These are phyloP conservation scores for Daktulosphaira vitifoliae DNA, from an alignment of 1,140 invertebrate species.

Conservation along the genomic window DNA sequence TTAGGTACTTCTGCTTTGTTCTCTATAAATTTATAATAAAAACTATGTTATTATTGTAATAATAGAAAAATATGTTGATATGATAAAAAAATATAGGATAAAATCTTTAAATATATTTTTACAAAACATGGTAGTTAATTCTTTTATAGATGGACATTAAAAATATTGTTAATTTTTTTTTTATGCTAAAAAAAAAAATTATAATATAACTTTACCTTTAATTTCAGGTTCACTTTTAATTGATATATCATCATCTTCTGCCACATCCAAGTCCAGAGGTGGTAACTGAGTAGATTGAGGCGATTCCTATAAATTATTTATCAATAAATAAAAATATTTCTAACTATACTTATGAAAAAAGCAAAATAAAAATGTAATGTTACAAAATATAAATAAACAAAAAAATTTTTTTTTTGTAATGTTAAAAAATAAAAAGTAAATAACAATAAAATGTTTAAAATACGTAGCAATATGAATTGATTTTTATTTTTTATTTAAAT, in stretches of 20 bases:
- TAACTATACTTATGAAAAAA: too few relatives aligned
- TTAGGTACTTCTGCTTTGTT: conserved; percentile 40
- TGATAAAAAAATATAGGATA: background rate
- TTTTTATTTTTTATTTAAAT: too few relatives aligned
- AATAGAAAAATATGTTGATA: background rate
- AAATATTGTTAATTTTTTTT: background rate
- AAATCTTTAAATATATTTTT: background rate
- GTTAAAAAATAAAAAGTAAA: too few relatives aligned
- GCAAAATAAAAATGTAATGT: too few relatives aligned
- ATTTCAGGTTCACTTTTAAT: conserved; percentile 66
- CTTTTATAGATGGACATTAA: background rate
- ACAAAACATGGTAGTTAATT: background rate
- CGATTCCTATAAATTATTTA: conserved; percentile 8
- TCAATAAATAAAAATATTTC: too few relatives aligned
- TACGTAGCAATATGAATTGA: too few relatives aligned
- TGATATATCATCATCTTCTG: conserved; percentile 72
- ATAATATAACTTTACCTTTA: conserved; percentile 51
- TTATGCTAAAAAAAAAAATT: background rate
- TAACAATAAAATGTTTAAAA: too few relatives aligned
- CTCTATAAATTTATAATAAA: background rate
- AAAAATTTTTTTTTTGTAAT: too few relatives aligned
- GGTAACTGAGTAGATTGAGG: conserved; percentile 53
- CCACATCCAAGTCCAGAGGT: conserved; percentile 66
- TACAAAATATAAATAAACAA: too few relatives aligned
- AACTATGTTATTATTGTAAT: background rate